phyloP scores from a whole-genome alignment of 2,888 invertebrate genomes.

The Colostygia pectinataria region DNA sequence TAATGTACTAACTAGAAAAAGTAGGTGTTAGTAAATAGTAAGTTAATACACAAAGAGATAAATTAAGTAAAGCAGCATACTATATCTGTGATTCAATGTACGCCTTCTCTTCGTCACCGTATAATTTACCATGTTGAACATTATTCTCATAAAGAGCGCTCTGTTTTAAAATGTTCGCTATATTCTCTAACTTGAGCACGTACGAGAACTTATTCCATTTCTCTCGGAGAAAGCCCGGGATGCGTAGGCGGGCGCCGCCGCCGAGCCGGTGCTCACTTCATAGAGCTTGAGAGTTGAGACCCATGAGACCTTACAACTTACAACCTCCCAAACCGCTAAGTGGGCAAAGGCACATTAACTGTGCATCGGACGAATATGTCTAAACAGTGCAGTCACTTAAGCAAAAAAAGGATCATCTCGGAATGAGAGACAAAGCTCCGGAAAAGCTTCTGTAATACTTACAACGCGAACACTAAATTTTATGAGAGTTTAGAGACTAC shows the following conservation, averaged over 20 bases:
- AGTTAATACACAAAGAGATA: no score
- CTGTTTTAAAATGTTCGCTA: conserved; percentile 19
- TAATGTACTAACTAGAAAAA: no score
- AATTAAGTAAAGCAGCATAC: neutral
- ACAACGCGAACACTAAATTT: no score
- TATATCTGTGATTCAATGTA: neutral
- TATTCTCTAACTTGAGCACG: conserved; percentile 30
- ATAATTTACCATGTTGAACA: neutral
- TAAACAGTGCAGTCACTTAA: no score
- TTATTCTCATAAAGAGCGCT: neutral
- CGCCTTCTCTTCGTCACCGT: no score
- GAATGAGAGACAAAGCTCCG: no score
- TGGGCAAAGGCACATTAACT: neutral
- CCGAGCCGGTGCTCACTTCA: conserved; percentile 38
- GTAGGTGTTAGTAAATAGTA: no score
- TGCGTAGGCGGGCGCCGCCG: conserved; percentile 50
- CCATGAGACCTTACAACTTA: conserved; percentile 12
- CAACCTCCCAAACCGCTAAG: conserved; percentile 13
- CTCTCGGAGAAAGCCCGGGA: conserved; percentile 61
- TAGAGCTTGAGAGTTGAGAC: conserved; percentile 22
- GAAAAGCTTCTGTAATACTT: no score
- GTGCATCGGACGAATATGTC: no score
- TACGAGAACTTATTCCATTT: conserved; percentile 32
- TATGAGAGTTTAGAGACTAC: no score
- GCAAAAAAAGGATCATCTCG: no score